These are phyloP conservation scores for Acomys russatus DNA, from an alignment of 2,797 vertebrate species.

Conservation along the genomic window DNA sequence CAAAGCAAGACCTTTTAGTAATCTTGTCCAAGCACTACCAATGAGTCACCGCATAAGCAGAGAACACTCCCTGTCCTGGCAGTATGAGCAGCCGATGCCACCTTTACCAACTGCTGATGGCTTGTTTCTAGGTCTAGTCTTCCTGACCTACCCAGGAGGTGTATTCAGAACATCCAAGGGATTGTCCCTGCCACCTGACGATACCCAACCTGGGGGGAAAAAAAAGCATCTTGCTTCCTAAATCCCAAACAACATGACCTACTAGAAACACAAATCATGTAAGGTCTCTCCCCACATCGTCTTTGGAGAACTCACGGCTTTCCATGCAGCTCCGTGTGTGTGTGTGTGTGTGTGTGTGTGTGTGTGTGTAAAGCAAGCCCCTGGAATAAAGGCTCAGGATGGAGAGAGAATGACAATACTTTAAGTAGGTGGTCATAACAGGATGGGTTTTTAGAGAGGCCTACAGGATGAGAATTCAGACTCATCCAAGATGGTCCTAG, in stretches of 20 bases:
- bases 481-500: not conserved
- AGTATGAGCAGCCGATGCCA: not conserved
- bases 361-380: not conserved
- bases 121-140: not conserved
- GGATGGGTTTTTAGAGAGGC: not conserved
- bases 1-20: not conserved
- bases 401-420: not conserved
- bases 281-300: not conserved
- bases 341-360: not conserved
- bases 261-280: not conserved
- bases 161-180: not conserved
- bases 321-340: not conserved
- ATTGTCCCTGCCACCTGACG: not conserved
- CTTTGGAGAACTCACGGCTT: not conserved
- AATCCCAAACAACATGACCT: slow-evolving; percentile 43
- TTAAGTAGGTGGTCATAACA: not conserved
- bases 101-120: not conserved
- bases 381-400: not conserved
- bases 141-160: not conserved
- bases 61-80: not conserved
- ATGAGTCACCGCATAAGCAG: not conserved
- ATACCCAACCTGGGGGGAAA: not conserved
- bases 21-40: not conserved
- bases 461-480: not conserved
- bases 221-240: not conserved